Conservation (phyloP, 2,797 vertebrate genomes). For the Trachops cirrhosus region DNA sequence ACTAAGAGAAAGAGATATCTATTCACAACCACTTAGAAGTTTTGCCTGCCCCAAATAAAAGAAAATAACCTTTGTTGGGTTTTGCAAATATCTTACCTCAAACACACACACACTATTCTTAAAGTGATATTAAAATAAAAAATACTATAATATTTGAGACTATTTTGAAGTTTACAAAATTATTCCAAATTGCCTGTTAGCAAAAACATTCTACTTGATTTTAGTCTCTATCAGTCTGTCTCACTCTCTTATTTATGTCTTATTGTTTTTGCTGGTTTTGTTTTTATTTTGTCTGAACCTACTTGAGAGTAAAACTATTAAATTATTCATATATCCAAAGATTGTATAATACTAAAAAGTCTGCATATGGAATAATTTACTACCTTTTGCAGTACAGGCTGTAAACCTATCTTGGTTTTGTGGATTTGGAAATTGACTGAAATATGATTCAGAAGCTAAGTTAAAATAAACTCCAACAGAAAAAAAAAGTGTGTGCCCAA, state of each 20-base stretch:
- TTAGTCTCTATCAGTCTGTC: not conserved
- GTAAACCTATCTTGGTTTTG: slow-evolving; percentile 90
- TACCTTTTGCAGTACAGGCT: slow-evolving; percentile 75
- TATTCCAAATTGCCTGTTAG: slow-evolving; percentile 28
- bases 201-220: not conserved
- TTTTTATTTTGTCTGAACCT: not conserved
- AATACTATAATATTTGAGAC: not conserved
- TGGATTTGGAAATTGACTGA: slow-evolving; percentile 90
- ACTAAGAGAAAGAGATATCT: slow-evolving; percentile 50
- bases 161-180: not conserved
- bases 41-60: not conserved
- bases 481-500: slow-evolving; percentile 90
- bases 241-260: not conserved
- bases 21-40: slow-evolving; percentile 42
- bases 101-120: not conserved
- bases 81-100: not conserved
- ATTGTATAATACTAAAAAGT: slow-evolving; percentile 5
- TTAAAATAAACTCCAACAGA: slow-evolving; percentile 89
- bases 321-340: not conserved
- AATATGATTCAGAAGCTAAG: slow-evolving; percentile 95
- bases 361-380: slow-evolving; percentile 34
- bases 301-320: not conserved
- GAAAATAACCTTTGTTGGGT: not conserved
- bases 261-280: not conserved
- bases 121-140: not conserved